These are phyloP conservation scores for Goniozus legneri DNA, from an alignment of 1,140 invertebrate species.

Conservation along the genomic window DNA sequence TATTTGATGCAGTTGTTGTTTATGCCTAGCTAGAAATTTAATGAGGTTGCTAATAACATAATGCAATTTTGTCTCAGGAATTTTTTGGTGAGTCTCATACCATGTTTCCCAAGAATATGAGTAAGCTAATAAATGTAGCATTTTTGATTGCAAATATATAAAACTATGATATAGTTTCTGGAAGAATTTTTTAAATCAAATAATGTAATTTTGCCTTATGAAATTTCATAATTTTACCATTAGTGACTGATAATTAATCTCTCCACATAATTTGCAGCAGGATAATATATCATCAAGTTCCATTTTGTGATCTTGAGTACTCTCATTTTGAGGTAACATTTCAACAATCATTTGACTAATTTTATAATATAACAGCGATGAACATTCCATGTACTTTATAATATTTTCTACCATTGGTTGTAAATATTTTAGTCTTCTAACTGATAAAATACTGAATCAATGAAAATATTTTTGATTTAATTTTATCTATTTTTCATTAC, in stretches of 20 bases:
- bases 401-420: constrained; percentile 32
- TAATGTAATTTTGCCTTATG: not conserved
- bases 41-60: constrained; percentile 25
- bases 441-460: constrained; percentile 22
- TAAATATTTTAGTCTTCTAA: constrained; percentile 31
- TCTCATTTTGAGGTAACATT: constrained; percentile 25
- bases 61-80: constrained; percentile 27
- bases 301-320: constrained; percentile 20
- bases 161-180: constrained; percentile 44
- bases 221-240: constrained; percentile 21
- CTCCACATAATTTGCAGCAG: constrained; percentile 14
- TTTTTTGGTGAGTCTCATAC: constrained; percentile 8
- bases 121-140: constrained; percentile 37
- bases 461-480: constrained; percentile 4
- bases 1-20: constrained; percentile 24
- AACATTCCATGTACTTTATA: constrained; percentile 31
- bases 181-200: constrained; percentile 6
- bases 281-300: constrained; percentile 30
- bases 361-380: constrained; percentile 29
- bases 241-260: constrained; percentile 36
- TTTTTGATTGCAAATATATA: constrained; percentile 44
- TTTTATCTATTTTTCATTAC: not conserved
- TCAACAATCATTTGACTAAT: constrained; percentile 24
- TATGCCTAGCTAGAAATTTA: constrained; percentile 18
- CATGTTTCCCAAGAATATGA: constrained; percentile 24